Conservation (phyloP, 2,113 vertebrate genomes). For the Zootoca vivipara region DNA sequence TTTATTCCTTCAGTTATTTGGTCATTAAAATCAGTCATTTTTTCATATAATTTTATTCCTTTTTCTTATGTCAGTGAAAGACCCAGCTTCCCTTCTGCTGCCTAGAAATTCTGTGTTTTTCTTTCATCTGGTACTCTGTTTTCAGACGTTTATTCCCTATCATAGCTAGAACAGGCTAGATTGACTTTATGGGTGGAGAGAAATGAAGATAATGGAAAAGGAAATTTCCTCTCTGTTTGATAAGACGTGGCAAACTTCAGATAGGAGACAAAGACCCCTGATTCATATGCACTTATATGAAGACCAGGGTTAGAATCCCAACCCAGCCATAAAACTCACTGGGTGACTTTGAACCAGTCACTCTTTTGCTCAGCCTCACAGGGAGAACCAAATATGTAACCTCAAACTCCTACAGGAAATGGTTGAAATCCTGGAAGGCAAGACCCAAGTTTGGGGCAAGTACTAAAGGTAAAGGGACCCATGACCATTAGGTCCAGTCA, state of each 20-base stretch:
- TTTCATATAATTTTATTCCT: background rate
- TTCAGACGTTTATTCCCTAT: background rate
- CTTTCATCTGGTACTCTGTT: background rate
- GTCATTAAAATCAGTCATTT: background rate
- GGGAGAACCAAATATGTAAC: no score
- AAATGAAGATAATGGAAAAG: background rate
- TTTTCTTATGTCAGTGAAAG: background rate
- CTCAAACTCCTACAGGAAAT: no score
- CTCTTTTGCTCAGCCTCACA: no score
- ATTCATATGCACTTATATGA: no score
- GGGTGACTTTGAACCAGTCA: no score
- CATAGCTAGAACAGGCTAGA: background rate
- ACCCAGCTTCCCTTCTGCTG: background rate
- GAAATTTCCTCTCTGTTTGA: background rate
- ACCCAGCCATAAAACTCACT: no score
- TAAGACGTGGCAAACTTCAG: background rate
- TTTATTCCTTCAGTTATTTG: background rate
- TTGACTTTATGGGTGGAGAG: background rate
- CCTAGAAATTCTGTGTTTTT: background rate
- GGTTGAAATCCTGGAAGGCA: no score
- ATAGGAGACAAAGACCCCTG: background rate
- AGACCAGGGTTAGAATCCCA: no score
- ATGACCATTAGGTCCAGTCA: no score
- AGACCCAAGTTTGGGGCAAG: no score
- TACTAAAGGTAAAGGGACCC: no score